Conservation (phyloP, 2,113 vertebrate species). For the Coptodon rendalli region DNA sequence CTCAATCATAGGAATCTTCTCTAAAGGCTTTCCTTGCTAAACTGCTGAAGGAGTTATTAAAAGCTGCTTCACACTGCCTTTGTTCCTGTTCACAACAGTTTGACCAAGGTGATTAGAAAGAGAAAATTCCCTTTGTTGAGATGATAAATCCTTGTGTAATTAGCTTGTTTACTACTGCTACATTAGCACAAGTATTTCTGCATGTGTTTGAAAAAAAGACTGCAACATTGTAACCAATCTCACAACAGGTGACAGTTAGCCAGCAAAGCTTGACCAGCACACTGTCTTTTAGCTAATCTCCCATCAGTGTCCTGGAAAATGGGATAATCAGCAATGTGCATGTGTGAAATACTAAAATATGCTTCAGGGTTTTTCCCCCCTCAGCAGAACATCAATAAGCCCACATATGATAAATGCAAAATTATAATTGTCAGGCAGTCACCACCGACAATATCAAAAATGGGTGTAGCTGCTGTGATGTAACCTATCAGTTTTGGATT, state of each 20-base stretch:
- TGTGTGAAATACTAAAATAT: background rate
- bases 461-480: background rate
- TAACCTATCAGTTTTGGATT: background rate
- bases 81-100: background rate
- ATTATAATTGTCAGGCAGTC: background rate
- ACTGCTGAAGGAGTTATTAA: background rate
- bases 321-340: background rate
- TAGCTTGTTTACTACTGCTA: background rate
- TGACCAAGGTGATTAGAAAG: background rate
- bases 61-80: background rate
- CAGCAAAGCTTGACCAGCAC: background rate
- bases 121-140: background rate
- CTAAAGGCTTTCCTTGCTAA: background rate
- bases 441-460: background rate
- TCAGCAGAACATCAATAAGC: background rate
- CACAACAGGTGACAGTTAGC: background rate
- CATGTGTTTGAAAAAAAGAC: background rate
- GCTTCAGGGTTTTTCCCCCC: background rate
- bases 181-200: background rate
- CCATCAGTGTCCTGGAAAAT: background rate
- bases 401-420: background rate
- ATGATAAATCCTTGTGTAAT: background rate
- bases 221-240: background rate
- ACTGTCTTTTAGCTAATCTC: background rate
- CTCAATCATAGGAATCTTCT: background rate